These are phyloP conservation scores for Eulithis prunata DNA, from an alignment of 2,888 invertebrate genomes.

Conservation along the genomic window DNA sequence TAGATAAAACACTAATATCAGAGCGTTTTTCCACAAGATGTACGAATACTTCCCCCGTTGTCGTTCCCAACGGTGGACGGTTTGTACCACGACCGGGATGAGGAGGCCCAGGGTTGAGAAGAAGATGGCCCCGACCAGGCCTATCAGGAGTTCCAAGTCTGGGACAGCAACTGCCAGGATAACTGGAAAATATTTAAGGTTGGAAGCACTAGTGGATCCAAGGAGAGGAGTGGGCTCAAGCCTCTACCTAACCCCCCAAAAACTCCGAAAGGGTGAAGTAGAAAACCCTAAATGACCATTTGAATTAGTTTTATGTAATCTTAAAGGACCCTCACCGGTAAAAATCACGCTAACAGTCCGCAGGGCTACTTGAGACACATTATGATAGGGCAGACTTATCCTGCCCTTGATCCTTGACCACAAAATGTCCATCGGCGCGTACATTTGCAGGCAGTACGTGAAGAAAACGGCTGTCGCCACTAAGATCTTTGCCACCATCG, in stretches of 20 bases:
- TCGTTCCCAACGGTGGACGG: conserved; percentile 87
- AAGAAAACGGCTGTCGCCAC: conserved; percentile 95
- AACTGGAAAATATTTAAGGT: conserved; percentile 77
- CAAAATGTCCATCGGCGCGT: conserved; percentile 95
- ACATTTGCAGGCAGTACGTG: conserved; percentile 97
- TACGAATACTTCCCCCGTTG: conserved; percentile 86
- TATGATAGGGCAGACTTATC: conserved; percentile 70
- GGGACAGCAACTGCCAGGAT: conserved; percentile 91
- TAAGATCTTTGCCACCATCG: conserved; percentile 90
- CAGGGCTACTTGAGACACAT: conserved; percentile 76
- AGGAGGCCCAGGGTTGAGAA: conserved; percentile 90
- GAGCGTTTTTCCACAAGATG: conserved; percentile 87
- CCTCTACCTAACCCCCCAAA: too few relatives aligned
- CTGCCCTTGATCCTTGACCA: conserved; percentile 87
- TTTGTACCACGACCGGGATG: conserved; percentile 90
- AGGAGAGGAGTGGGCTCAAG: too few relatives aligned
- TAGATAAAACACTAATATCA: conserved; percentile 65
- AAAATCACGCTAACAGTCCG: conserved; percentile 77
- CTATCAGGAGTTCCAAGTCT: conserved; percentile 93
- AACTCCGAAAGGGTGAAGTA: too few relatives aligned
- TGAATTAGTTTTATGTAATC: too few relatives aligned
- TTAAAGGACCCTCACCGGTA: conserved; percentile 61
- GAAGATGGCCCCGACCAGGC: conserved; percentile 92
- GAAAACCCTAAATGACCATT: too few relatives aligned
- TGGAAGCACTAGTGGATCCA: too few relatives aligned